Evolutionary conservation across 2,888 invertebrate genomes (phyloP).

Genomic region (Sisyra terminalis): DNA sequence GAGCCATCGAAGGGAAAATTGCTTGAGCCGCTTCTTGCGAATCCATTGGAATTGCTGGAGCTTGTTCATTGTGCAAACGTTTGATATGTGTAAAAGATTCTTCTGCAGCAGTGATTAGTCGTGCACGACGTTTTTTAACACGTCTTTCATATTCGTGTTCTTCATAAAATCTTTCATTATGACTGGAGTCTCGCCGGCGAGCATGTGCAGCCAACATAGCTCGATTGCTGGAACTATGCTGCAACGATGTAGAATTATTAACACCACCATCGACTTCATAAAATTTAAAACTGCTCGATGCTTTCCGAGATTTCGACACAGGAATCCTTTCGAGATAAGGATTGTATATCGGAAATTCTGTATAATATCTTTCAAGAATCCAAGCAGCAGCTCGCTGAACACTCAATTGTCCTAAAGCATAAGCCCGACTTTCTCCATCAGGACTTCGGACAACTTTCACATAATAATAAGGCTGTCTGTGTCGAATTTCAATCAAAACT

Average conservation of each 20-base stretch:
- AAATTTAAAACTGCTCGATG: constrained; percentile 79
- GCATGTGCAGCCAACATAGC: constrained; percentile 59
- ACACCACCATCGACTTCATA: constrained; percentile 90
- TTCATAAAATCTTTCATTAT: constrained; percentile 96
- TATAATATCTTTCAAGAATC: constrained; percentile 88
- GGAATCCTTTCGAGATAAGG: constrained; percentile 87
- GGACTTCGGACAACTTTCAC: constrained; percentile 87
- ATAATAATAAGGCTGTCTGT: constrained; percentile 78
- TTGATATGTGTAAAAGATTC: constrained; percentile 97
- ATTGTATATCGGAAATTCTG: constrained; percentile 92
- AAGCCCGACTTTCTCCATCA: constrained; percentile 81
- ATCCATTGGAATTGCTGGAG: constrained; percentile 75
- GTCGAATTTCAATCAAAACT: constrained; percentile 82
- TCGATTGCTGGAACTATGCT: constrained; percentile 51
- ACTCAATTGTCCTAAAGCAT: constrained; percentile 78
- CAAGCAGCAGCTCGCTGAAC: constrained; percentile 92
- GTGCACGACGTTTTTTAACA: constrained; percentile 77
- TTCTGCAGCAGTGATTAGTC: constrained; percentile 85
- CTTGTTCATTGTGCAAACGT: constrained; percentile 52
- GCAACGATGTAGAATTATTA: constrained; percentile 38
- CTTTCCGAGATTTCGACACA: constrained; percentile 64
- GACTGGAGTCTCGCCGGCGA: constrained; percentile 75
- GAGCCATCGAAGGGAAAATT: constrained; percentile 91
- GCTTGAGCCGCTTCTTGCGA: constrained; percentile 94
- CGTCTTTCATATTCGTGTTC: constrained; percentile 92